Evolutionary conservation across 2,113 vertebrate genomes (phyloP).

Genomic region (Halichoeres trimaculatus): DNA sequence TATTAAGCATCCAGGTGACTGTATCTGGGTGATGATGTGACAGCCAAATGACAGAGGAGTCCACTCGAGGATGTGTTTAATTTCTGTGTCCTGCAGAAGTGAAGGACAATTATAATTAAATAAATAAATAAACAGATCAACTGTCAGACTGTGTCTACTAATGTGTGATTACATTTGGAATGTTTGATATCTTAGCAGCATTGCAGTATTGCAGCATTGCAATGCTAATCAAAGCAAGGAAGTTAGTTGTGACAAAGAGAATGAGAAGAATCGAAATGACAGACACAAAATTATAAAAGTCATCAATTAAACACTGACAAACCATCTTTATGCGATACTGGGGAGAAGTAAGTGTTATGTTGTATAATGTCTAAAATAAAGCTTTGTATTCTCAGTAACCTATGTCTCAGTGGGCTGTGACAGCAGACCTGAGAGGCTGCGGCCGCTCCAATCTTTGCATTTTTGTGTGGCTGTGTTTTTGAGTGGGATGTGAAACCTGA

Average conservation of each 20-base stretch:
- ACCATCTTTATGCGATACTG: not conserved
- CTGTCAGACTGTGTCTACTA: not conserved
- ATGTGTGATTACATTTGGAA: not conserved
- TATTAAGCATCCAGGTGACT: conserved; percentile 25
- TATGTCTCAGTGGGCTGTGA: conserved; percentile 27
- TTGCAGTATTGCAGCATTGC: too few species aligned
- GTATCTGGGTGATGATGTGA: conserved; percentile 32
- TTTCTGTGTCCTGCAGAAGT: conserved; percentile 44
- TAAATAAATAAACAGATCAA: not conserved
- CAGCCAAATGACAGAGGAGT: conserved; percentile 16
- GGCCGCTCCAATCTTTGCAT: conserved; percentile 46
- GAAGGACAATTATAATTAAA: not conserved
- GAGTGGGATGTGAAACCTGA: conserved; percentile 48
- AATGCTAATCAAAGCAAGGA: not conserved
- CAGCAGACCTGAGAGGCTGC: conserved; percentile 45
- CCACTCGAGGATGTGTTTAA: conserved; percentile 39
- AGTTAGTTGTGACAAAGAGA: not conserved
- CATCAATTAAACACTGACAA: not conserved
- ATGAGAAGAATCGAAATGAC: not conserved
- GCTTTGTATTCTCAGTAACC: not conserved
- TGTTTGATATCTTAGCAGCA: not conserved
- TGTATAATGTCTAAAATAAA: not conserved
- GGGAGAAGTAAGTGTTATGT: not conserved
- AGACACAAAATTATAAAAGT: not conserved
- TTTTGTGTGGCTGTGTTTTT: conserved; percentile 26